Percentiles rank a stretch among this genome's conserved stretches.
phyloP scores from a whole-genome alignment of 2,113 vertebrate genomes.

The Eptesicus fuscus region DNA sequence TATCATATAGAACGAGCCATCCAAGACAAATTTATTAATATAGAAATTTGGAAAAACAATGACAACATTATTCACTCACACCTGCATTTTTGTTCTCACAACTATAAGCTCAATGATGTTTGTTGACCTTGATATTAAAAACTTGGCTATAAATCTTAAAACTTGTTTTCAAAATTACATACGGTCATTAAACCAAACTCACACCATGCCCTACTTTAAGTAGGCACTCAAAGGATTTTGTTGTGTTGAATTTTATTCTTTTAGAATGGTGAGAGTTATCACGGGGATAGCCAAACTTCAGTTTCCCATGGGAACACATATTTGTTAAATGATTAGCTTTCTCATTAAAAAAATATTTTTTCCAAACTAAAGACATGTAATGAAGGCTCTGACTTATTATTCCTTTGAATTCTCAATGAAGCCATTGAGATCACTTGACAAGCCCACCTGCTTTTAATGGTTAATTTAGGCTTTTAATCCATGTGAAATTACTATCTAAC shows the following conservation, averaged over 20 bases:
- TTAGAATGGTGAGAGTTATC: neutral
- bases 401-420: conserved; percentile 42
- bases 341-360: neutral
- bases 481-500: conserved; percentile 19
- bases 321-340: conserved; percentile 29
- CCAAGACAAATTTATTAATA: conserved; percentile 20
- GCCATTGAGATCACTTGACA: neutral
- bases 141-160: neutral
- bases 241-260: neutral
- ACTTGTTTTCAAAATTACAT: neutral
- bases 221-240: neutral
- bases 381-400: conserved; percentile 13
- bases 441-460: neutral
- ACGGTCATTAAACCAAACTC: neutral
- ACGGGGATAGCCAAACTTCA: neutral
- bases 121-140: conserved; percentile 19
- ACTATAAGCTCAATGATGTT: neutral
- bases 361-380: neutral
- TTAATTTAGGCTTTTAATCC: conserved; percentile 24
- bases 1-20: neutral
- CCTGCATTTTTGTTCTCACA: neutral
- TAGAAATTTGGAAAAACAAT: neutral
- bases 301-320: conserved; percentile 11
- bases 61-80: neutral
- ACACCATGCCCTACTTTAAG: neutral